Conservation (phyloP, 2,113 vertebrate species). For the Sorex araneus region DNA sequence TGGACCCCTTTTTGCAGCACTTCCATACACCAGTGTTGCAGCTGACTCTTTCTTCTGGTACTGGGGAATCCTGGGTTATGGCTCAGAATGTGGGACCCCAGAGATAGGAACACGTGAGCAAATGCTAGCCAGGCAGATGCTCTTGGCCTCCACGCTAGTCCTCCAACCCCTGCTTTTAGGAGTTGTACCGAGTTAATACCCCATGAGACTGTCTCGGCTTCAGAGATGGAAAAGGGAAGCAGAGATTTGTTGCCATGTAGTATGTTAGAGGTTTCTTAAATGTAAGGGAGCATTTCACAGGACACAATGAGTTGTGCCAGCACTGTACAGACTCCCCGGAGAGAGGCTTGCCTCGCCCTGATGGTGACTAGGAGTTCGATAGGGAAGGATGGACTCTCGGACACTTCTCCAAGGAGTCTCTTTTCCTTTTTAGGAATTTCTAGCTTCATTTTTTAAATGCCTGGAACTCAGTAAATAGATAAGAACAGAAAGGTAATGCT, state of each 20-base stretch:
- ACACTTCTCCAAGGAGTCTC: conserved; percentile 15
- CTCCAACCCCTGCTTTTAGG: not conserved
- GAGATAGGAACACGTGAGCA: too few relatives aligned
- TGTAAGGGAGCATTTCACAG: not conserved
- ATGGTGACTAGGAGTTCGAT: conserved; percentile 57
- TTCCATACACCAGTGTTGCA: too few relatives aligned
- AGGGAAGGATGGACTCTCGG: conserved; percentile 26
- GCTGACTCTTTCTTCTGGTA: too few relatives aligned
- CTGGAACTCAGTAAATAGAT: not conserved
- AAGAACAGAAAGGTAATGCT: conserved; percentile 6
- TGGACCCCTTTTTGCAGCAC: too few relatives aligned
- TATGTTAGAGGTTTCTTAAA: conserved; percentile 22
- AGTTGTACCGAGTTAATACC: conserved; percentile 27
- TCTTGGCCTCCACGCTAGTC: too few relatives aligned
- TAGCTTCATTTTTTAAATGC: conserved; percentile 54
- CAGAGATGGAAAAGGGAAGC: too few relatives aligned
- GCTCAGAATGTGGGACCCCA: too few relatives aligned
- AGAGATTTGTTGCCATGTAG: not conserved
- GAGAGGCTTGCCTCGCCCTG: conserved; percentile 37
- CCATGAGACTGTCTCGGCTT: not conserved
- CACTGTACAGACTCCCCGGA: not conserved
- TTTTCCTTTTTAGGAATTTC: conserved; percentile 50
- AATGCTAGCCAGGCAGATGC: too few relatives aligned
- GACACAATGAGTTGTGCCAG: conserved; percentile 41
- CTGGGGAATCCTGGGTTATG: too few relatives aligned